A percentile compares a stretch with the other conserved stretches of the same genome.
These are phyloP conservation scores for Erebia ligea DNA, from an alignment of 2,888 invertebrate species.

Conservation along the genomic window DNA sequence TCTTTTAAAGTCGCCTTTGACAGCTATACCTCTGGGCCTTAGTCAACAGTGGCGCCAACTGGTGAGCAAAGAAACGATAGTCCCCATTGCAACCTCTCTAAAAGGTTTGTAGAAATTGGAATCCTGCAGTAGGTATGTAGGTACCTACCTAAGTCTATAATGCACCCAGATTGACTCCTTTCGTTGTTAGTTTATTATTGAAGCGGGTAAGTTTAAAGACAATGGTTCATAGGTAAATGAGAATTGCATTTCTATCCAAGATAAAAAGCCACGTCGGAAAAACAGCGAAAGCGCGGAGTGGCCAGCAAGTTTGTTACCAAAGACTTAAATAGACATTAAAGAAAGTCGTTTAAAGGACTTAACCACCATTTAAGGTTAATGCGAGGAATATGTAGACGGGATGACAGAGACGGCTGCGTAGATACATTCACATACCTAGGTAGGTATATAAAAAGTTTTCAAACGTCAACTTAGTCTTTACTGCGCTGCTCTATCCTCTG, in stretches of 20 bases:
- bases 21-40: too few species aligned
- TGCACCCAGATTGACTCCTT: too few species aligned
- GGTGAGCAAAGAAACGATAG: too few species aligned
- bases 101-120: too few species aligned
- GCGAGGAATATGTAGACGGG: slow-evolving; percentile 33
- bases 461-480: too few species aligned
- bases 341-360: slow-evolving; percentile 43
- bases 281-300: slow-evolving; percentile 39
- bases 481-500: too few species aligned
- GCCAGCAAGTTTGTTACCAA: slow-evolving; percentile 38
- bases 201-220: not conserved
- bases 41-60: too few species aligned
- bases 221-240: slow-evolving; percentile 16
- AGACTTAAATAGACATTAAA: slow-evolving; percentile 42
- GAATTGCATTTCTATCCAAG: slow-evolving; percentile 31
- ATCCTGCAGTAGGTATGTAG: not conserved
- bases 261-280: slow-evolving; percentile 31
- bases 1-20: too few species aligned
- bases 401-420: slow-evolving; percentile 26
- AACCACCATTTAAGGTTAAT: slow-evolving; percentile 36
- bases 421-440: slow-evolving; percentile 22
- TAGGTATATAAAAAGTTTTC: slow-evolving; percentile 9
- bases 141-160: not conserved
- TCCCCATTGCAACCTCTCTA: too few species aligned
- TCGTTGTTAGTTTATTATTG: not conserved